Evolutionary conservation across 2,888 invertebrate genomes (phyloP).

Genomic region (Orthosia incerta): DNA sequence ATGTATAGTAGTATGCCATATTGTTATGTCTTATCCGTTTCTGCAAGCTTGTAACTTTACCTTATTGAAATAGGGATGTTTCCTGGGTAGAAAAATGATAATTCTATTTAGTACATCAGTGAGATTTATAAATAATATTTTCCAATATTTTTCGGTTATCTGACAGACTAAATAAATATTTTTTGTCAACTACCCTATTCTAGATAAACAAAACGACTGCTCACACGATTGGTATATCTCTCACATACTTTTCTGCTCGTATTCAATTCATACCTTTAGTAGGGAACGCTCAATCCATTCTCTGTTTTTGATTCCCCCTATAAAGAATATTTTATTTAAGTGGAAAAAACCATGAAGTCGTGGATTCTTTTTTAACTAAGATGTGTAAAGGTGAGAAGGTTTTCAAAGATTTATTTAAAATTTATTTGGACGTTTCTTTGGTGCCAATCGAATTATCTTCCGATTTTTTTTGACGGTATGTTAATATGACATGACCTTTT

Average conservation of each 20-base stretch:
- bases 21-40: no score
- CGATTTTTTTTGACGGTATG: not conserved
- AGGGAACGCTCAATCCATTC: not conserved
- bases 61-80: no score
- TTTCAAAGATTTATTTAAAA: not conserved
- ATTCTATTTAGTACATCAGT: no score
- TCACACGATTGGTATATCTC: not conserved
- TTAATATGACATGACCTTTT: not conserved
- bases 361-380: conserved; percentile 12
- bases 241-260: not conserved
- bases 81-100: no score
- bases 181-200: not conserved
- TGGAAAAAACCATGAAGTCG: conserved; percentile 28
- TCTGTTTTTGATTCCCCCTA: conserved; percentile 11
- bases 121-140: no score
- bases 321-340: conserved; percentile 49
- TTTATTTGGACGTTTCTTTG: not conserved
- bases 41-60: no score
- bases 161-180: no score
- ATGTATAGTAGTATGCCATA: no score
- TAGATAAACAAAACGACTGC: not conserved
- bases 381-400: conserved; percentile 10
- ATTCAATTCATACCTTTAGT: not conserved
- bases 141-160: no score
- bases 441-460: no score